phyloP scores from a whole-genome alignment of 2,113 vertebrate genomes.

The Seriola aureovittata region DNA sequence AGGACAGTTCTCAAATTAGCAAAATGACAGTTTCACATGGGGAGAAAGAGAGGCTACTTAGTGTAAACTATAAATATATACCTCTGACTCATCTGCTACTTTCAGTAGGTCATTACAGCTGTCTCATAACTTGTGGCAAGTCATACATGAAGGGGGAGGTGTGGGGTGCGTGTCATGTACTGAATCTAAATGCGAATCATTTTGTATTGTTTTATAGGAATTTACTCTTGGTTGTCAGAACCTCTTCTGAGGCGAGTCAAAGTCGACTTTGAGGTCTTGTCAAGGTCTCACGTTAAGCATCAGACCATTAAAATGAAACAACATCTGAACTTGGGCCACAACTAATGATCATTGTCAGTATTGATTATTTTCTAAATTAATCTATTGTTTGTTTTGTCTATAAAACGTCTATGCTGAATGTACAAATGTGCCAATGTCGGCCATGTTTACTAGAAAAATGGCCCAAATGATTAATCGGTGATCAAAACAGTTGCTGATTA shows the following conservation, averaged over 20 bases:
- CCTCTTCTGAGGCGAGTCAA: not conserved
- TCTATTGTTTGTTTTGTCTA: too few species aligned
- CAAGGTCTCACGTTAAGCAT: not conserved
- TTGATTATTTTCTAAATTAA: not conserved
- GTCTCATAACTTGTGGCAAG: conserved; percentile 16
- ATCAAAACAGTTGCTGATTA: too few species aligned
- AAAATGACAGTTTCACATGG: conserved; percentile 21
- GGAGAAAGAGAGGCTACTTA: not conserved
- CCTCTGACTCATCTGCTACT: conserved; percentile 43
- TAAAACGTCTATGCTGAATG: not conserved
- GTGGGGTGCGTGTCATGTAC: not conserved
- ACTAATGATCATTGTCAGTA: not conserved
- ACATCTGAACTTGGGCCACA: not conserved
- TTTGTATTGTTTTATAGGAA: not conserved
- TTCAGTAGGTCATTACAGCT: conserved; percentile 6
- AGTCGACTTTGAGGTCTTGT: not conserved
- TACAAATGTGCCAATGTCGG: too few species aligned
- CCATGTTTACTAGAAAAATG: too few species aligned
- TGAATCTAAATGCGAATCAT: conserved; percentile 10
- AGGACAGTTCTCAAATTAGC: conserved; percentile 24
- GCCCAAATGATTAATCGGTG: too few species aligned
- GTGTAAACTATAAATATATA: conserved; percentile 48
- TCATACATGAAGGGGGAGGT: not conserved
- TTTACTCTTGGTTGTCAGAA: conserved; percentile 14
- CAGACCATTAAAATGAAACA: not conserved